A percentile compares a stretch with the other conserved stretches of the same genome.
These are phyloP conservation scores for Rhinolophus ferrumequinum DNA, from an alignment of 2,113 vertebrate species.

Conservation along the genomic window DNA sequence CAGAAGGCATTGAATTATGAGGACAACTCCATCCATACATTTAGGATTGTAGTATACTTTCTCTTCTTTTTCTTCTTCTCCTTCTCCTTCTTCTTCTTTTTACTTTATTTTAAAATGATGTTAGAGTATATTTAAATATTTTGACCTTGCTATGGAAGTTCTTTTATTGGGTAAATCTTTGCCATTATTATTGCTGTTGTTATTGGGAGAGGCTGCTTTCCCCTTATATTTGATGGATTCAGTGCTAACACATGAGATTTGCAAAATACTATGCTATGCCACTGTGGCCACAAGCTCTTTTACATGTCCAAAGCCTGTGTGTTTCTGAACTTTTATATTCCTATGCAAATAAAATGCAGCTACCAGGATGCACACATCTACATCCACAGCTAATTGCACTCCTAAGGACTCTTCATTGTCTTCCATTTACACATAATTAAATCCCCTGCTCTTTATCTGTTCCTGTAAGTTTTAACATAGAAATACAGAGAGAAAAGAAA, in stretches of 20 bases:
- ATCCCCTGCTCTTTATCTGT: conserved; percentile 34
- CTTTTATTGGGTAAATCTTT: not conserved
- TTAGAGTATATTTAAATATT: not conserved
- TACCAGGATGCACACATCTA: conserved; percentile 4
- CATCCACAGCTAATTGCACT: conserved; percentile 50
- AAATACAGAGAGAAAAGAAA: not conserved
- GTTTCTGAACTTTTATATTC: conserved; percentile 45
- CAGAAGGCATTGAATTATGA: not conserved
- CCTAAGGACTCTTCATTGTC: conserved; percentile 43
- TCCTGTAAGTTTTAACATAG: conserved; percentile 49
- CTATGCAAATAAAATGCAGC: conserved; percentile 38
- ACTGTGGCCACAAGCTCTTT: not conserved
- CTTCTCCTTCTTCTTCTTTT: no score
- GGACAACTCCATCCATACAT: not conserved
- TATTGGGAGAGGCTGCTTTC: not conserved
- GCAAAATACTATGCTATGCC: not conserved
- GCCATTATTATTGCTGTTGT: not conserved
- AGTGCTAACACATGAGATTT: not conserved
- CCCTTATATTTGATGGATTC: not conserved
- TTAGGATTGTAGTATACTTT: not conserved
- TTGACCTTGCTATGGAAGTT: not conserved
- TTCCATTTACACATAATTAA: conserved; percentile 60
- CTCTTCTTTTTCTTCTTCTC: not conserved
- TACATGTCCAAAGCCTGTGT: not conserved
- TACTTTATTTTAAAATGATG: not conserved